Evolutionary conservation across 2,797 vertebrate genomes (phyloP).

Genomic region (Diglossa cyanea): DNA sequence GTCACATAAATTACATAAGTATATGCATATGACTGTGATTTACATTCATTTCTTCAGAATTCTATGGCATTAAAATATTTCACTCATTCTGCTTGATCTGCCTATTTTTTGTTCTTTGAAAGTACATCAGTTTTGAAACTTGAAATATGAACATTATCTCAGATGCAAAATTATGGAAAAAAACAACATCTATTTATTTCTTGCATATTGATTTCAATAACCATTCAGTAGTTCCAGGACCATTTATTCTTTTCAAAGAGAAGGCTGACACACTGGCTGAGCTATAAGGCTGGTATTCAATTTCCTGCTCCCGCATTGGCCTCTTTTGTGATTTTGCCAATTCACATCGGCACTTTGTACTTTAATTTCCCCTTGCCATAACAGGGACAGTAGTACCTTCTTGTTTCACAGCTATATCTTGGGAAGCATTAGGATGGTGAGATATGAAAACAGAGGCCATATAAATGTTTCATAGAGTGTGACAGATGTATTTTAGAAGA

Average conservation of each 20-base stretch:
- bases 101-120: neutral
- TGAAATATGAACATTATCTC: neutral
- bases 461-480: neutral
- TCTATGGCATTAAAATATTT: neutral
- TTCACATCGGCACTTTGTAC: neutral
- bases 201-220: neutral
- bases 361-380: slow-evolving; percentile 1
- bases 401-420: neutral
- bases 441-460: neutral
- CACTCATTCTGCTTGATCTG: neutral
- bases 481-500: neutral
- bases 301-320: slow-evolving; percentile 6
- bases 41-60: neutral
- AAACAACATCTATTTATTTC: neutral
- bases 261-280: neutral
- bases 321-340: slow-evolving; percentile 29
- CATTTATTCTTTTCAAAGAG: neutral
- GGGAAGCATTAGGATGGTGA: neutral
- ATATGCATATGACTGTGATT: neutral
- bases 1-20: neutral
- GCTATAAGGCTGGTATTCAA: neutral
- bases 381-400: neutral
- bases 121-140: neutral
- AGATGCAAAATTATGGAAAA: neutral
- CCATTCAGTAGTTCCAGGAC: neutral